phyloP scores from a whole-genome alignment of 2,797 vertebrate species.

The Morelia viridis region DNA sequence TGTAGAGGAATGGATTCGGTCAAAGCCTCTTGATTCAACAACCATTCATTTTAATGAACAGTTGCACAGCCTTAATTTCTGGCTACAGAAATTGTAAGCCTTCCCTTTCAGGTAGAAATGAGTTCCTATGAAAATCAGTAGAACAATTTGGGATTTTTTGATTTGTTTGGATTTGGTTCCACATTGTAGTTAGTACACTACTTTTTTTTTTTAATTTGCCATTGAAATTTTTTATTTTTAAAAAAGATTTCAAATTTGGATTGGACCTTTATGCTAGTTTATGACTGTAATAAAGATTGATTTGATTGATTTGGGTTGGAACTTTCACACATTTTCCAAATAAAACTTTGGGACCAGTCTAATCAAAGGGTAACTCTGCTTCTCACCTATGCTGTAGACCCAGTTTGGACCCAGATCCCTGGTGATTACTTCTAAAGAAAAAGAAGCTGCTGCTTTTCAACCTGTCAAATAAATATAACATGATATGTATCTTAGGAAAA shows the following conservation, averaged over 20 bases:
- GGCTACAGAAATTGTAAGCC: not conserved
- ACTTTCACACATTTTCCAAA: not conserved
- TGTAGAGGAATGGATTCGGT: not conserved
- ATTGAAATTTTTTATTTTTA: not conserved
- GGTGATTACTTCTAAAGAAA: not conserved
- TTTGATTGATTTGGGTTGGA: not conserved
- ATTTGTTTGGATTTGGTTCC: not conserved
- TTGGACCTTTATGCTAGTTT: too few relatives aligned
- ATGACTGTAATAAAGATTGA: too few relatives aligned
- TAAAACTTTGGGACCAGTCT: not conserved
- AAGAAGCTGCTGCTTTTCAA: not conserved
- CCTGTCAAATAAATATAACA: not conserved
- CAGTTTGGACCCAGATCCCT: not conserved
- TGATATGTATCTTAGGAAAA: too few relatives aligned
- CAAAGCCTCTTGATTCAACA: too few relatives aligned
- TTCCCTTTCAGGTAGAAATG: not conserved
- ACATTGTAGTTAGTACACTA: not conserved
- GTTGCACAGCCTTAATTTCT: not conserved
- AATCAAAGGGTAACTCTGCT: not conserved
- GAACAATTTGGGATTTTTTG: not conserved
- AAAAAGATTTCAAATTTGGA: not conserved
- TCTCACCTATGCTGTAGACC: not conserved
- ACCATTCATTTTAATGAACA: not conserved
- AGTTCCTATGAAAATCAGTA: not conserved
- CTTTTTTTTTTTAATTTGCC: not conserved